Conservation (phyloP, 1,140 invertebrate genomes). For the Antheraea pernyi region DNA sequence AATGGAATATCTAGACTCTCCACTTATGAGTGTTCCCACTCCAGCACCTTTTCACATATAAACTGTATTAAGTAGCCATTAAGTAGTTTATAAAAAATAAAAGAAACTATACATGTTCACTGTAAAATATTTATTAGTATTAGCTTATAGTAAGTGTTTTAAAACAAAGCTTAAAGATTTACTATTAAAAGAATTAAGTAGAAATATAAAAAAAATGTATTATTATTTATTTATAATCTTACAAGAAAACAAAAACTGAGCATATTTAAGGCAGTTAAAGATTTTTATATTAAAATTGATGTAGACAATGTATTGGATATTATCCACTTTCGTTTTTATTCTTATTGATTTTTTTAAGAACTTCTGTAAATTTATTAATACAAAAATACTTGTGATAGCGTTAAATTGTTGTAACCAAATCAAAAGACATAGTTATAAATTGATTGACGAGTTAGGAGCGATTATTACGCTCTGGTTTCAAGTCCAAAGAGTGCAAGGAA, state of each 20-base stretch:
- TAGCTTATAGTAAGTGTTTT: conserved; percentile 55
- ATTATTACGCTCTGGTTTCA: conserved; percentile 67
- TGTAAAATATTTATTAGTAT: conserved; percentile 69
- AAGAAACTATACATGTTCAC: conserved; percentile 32
- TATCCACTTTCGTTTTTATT: not conserved
- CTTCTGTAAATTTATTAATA: too few relatives aligned
- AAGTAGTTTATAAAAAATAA: conserved; percentile 7
- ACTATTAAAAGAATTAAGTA: not conserved
- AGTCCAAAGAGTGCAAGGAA: conserved; percentile 69
- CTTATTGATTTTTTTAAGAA: too few relatives aligned
- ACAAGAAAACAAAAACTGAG: conserved; percentile 22
- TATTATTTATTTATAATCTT: not conserved
- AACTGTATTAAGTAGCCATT: conserved; percentile 14
- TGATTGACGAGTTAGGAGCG: conserved; percentile 33
- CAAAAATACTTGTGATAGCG: not conserved
- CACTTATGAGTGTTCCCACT: conserved; percentile 91
- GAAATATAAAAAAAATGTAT: conserved; percentile 1
- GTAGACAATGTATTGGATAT: not conserved
- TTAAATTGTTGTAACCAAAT: not conserved
- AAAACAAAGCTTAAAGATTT: conserved; percentile 15
- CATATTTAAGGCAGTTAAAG: conserved; percentile 40
- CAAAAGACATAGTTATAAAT: not conserved
- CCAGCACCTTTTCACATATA: conserved; percentile 85
- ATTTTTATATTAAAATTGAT: not conserved
- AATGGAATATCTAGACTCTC: conserved; percentile 90